Evolutionary conservation across 37 sponge, comb jelly and placozoan genomes (phyloP).

Genomic region (Spongia lamella): DNA sequence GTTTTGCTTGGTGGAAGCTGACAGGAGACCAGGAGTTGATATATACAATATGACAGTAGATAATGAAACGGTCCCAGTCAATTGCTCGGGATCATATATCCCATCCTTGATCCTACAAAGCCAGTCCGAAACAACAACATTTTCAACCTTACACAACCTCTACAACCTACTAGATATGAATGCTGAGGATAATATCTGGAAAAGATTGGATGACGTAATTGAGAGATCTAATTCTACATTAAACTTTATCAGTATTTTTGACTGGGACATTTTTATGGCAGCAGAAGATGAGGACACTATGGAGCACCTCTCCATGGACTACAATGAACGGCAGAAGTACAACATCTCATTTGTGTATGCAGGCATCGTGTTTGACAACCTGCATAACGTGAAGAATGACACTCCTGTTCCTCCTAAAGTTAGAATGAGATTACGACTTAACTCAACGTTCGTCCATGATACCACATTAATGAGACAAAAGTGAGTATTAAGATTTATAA

Average conservation of each 20-base stretch:
- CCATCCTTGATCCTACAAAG: too few species aligned
- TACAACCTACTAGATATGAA: conserved; percentile 31
- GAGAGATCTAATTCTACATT: not conserved
- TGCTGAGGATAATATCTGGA: conserved; percentile 55
- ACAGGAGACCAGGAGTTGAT: too few species aligned
- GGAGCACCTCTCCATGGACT: conserved; percentile 26
- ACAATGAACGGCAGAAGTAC: conserved; percentile 18
- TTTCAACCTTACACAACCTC: too few species aligned
- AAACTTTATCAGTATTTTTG: conserved; percentile 9
- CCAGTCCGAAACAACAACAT: too few species aligned
- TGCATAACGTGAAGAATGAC: not conserved
- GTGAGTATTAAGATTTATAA: too few species aligned
- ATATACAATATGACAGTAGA: too few species aligned
- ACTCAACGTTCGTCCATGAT: conserved; percentile 62
- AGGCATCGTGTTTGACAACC: not conserved
- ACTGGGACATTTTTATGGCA: conserved; percentile 73
- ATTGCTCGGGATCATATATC: too few species aligned
- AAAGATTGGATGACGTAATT: not conserved
- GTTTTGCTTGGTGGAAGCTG: too few species aligned
- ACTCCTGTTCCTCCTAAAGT: conserved; percentile 8
- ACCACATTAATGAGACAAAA: conserved; percentile 30
- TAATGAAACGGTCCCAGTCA: too few species aligned
- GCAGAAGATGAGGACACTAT: conserved; percentile 21
- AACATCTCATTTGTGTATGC: conserved; percentile 43
- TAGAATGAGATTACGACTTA: conserved; percentile 54